A percentile compares a stretch with the other conserved stretches of the same genome.
phyloP scores from a whole-genome alignment of 2,888 invertebrate species.

The Micropterix aruncella region DNA sequence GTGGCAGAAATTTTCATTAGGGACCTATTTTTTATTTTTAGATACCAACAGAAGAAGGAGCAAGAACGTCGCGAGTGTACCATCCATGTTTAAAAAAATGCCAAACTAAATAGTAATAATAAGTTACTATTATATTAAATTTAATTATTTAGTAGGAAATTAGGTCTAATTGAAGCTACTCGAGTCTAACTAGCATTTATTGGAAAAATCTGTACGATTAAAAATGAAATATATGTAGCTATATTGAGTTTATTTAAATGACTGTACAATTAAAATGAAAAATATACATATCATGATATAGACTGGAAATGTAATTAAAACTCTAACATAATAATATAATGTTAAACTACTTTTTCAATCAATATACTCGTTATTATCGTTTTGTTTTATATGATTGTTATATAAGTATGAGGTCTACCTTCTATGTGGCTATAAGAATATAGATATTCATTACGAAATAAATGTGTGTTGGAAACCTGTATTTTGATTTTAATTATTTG shows the following conservation, averaged over 20 bases:
- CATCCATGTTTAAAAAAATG: constrained; percentile 47
- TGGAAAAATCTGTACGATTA: too few relatives aligned
- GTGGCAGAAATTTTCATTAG: not conserved
- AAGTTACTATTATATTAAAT: too few relatives aligned
- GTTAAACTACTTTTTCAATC: not conserved
- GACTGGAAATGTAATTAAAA: not conserved
- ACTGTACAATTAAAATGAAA: not conserved
- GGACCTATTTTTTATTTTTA: constrained; percentile 15
- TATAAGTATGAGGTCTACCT: not conserved
- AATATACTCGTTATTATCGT: not conserved
- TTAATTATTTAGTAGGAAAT: not conserved
- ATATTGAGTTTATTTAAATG: too few relatives aligned
- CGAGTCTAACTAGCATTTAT: too few relatives aligned
- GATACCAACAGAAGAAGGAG: constrained; percentile 59
- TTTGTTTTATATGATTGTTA: not conserved
- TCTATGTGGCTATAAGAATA: not conserved
- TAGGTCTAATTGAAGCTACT: not conserved
- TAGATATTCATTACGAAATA: not conserved
- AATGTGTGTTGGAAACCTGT: not conserved
- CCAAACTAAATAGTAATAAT: not conserved
- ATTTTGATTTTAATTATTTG: not conserved
- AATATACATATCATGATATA: not conserved
- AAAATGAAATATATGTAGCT: not conserved
- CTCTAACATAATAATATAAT: not conserved
- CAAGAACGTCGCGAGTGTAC: constrained; percentile 62